phyloP scores from a whole-genome alignment of 2,113 vertebrate species.

The Neotoma lepida region DNA sequence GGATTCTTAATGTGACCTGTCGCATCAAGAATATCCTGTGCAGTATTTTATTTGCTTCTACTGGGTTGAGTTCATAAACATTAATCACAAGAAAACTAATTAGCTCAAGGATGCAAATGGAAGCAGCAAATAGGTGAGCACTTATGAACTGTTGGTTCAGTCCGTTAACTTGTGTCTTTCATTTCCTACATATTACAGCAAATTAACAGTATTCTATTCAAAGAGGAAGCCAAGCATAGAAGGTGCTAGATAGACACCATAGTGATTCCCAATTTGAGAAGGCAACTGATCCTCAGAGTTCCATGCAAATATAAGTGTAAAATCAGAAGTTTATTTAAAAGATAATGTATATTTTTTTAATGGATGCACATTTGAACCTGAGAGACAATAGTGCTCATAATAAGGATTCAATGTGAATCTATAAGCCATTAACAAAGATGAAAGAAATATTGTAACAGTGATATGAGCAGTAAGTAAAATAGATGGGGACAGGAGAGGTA shows the following conservation, averaged over 20 bases:
- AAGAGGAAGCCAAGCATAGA: constrained; percentile 37
- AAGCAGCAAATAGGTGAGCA: constrained; percentile 46
- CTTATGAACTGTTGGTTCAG: constrained; percentile 19
- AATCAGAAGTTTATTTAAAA: not conserved
- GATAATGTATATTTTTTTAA: not conserved
- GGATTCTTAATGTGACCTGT: constrained; percentile 45
- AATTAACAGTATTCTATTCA: constrained; percentile 38
- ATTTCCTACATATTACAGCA: not conserved
- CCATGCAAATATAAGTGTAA: not conserved
- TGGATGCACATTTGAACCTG: not conserved
- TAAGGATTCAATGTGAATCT: not conserved
- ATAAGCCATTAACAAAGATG: constrained; percentile 37
- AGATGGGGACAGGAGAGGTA: not conserved
- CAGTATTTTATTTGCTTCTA: constrained; percentile 39
- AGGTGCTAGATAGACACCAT: not conserved
- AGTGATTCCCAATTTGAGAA: not conserved
- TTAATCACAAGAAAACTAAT: constrained; percentile 53
- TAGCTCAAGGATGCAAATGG: constrained; percentile 48
- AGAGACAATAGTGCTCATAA: not conserved
- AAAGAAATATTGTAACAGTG: not conserved
- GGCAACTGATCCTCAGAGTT: not conserved
- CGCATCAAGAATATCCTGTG: constrained; percentile 43
- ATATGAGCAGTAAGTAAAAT: constrained; percentile 20
- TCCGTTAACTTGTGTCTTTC: constrained; percentile 28
- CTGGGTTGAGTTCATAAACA: constrained; percentile 55